phyloP scores from a whole-genome alignment of 2,113 vertebrate genomes.

The Circaetus cinerascens region DNA sequence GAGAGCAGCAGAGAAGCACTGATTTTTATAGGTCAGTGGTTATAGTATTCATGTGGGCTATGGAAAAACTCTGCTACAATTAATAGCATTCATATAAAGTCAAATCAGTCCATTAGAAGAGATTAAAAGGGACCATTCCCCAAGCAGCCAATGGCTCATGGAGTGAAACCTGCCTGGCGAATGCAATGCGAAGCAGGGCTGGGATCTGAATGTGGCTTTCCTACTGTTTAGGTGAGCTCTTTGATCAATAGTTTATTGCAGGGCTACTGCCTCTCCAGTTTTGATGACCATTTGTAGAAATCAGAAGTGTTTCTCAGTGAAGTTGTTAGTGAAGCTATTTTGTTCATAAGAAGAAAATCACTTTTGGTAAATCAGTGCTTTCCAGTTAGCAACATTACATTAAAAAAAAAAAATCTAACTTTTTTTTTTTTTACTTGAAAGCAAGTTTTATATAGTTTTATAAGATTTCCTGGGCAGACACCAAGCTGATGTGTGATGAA shows the following conservation, averaged over 20 bases:
- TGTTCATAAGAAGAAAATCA: background rate
- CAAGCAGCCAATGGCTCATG: background rate
- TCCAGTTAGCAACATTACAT: background rate
- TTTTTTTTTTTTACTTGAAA: background rate
- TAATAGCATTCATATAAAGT: background rate
- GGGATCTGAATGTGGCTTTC: background rate
- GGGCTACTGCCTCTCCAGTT: background rate
- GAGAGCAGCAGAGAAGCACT: background rate
- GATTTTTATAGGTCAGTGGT: background rate
- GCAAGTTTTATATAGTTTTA: background rate
- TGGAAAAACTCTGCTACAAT: background rate
- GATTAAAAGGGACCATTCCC: background rate
- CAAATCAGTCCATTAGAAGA: background rate
- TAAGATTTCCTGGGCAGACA: background rate
- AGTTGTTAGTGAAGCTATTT: background rate
- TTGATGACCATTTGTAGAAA: background rate
- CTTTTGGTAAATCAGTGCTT: background rate
- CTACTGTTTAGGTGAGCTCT: background rate
- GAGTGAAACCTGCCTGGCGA: accelerated
- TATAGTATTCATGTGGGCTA: background rate
- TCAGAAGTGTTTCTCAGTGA: background rate
- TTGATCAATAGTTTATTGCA: background rate
- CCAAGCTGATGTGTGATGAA: background rate
- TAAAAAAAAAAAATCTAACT: background rate
- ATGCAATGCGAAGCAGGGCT: background rate